Percentiles rank a stretch among this genome's conserved stretches.
phyloP scores from a whole-genome alignment of 2,797 vertebrate species.

The Enoplosus armatus region DNA sequence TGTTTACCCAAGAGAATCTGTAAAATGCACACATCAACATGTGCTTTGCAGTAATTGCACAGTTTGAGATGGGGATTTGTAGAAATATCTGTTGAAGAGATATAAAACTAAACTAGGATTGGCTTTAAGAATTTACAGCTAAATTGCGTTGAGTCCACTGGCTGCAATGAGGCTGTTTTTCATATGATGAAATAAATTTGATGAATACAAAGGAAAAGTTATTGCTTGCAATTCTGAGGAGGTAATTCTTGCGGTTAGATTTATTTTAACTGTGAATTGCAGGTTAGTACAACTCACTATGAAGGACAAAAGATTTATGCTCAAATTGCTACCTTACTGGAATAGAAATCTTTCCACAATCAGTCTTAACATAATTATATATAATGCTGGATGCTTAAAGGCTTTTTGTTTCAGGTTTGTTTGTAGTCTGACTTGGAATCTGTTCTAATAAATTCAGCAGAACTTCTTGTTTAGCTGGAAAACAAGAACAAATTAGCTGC shows the following conservation, averaged over 20 bases:
- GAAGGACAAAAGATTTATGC: slow-evolving; percentile 1
- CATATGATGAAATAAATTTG: background rate
- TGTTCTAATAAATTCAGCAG: slow-evolving; percentile 45
- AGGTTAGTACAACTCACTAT: slow-evolving; percentile 14
- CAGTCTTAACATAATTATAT: slow-evolving; percentile 8
- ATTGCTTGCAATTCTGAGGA: slow-evolving; percentile 12
- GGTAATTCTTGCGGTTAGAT: background rate
- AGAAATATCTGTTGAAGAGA: no score
- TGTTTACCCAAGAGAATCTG: slow-evolving; percentile 3
- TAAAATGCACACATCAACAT: slow-evolving; percentile 13
- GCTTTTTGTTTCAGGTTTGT: slow-evolving; percentile 42
- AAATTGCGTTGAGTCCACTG: background rate
- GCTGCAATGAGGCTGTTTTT: background rate
- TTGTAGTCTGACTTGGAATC: slow-evolving; percentile 30
- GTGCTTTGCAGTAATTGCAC: background rate
- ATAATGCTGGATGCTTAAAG: slow-evolving; percentile 8
- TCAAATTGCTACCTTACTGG: background rate
- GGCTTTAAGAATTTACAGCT: background rate
- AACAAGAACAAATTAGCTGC: slow-evolving; percentile 68
- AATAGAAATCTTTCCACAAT: background rate
- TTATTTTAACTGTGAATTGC: slow-evolving; percentile 3
- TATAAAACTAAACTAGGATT: background rate
- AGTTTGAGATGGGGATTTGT: background rate
- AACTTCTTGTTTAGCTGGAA: slow-evolving; percentile 63
- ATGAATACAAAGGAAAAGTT: slow-evolving; percentile 20